Base-by-base conservation (phyloP, 1,140 invertebrate genomes). In the Drosophila navojoa region DNA sequence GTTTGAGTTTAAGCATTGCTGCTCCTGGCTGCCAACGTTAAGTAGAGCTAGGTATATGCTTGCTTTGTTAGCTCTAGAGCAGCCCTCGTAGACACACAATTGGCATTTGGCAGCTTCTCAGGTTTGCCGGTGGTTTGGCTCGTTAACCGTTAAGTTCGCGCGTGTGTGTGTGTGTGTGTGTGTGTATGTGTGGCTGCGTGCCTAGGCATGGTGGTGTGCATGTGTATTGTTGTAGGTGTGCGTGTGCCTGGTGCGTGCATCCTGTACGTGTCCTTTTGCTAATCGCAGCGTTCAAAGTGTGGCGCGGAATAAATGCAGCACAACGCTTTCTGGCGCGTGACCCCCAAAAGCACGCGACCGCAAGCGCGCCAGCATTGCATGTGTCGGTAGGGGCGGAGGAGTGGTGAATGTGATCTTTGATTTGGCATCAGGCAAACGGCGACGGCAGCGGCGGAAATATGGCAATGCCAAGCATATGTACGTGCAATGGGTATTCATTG, bases 261-360 rank as follows among this genome's bases (percentile, higher is more conserved):
- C 62, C 53, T 64, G 79, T 81, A 81, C 79, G 79, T 81, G 79
- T 81, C 60, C 75, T 81, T 82, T 82, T 71, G 79, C 79, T 81
- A 81, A 81, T 81, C 79, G 79, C 57, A 62, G 71, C 75, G 64
- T 82, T 74, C 77, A 78, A 75, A 72, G 63, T 77, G 61, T 57
- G 77, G 74, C 70, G 78, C 15, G 53, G 27, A 25, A 58, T 55
- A 71, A 57, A 10, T 78, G 79, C 79, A 81, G 55, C 64, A 44
- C 44, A 49, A 57, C 68, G 32, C 32, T 35, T 68, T 68, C 67
- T 81, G 68, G 78, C 79, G 59, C 78, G 79, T 81, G 79, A 81
- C 79, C 35, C 22, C 64, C 72, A 45, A 55, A 38, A 76, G 59
- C 53, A 54, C 63, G 50, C 69, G 50, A 25, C 50, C 49, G 44